Base-by-base conservation (phyloP, 2,797 vertebrate genomes). In the Sebastiscus albofasciatus region DNA sequence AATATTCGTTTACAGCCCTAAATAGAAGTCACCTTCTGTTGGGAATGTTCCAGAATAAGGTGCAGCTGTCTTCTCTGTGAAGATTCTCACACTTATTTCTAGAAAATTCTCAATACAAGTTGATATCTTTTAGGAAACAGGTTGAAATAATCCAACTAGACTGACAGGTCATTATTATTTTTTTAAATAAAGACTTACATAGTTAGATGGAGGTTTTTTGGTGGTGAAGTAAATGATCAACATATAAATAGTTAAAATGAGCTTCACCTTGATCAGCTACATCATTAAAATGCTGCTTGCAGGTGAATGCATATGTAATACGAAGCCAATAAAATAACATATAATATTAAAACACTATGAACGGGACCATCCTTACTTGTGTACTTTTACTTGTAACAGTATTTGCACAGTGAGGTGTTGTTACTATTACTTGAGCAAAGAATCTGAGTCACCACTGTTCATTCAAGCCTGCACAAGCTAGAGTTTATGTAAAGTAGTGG, bases 401-500 rank as follows among this genome's bases (percentile, higher is more conserved):
- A 10, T 29, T 66, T 56, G 5, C 18, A 16, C n/a, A 39, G 9
- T 6, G 5, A 36, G 6, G 49, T 58, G 18, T 49, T 67, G 27
- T 14, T 39, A 16, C 4, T 70, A 36, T 52, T 13, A 31, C 24
- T 22, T 12, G 10, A 65, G 31, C 33, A 55, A 49, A 59, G 9
- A 12, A 34, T 67, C 20, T 31, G n/a, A 49, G 22, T 31, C 24
- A 29, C 18, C n/a, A 0, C 68, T 62, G 60, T 6, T 46, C 16
- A 42, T 56, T 59, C 29, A 31, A 46, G 16, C 42, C 3, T 16
- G 39, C 39, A 42, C 39, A 42, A 42, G 39, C 9, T 8, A 2
- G 13, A 58, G 22, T 75, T 72, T 31, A 36, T 73, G 73, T 55
- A 56, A 75, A 75, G 29, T 18, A 24, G 8, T 39, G 29, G 18